Conservation (phyloP, 2,113 vertebrate species). For the Smithornis capensis region DNA sequence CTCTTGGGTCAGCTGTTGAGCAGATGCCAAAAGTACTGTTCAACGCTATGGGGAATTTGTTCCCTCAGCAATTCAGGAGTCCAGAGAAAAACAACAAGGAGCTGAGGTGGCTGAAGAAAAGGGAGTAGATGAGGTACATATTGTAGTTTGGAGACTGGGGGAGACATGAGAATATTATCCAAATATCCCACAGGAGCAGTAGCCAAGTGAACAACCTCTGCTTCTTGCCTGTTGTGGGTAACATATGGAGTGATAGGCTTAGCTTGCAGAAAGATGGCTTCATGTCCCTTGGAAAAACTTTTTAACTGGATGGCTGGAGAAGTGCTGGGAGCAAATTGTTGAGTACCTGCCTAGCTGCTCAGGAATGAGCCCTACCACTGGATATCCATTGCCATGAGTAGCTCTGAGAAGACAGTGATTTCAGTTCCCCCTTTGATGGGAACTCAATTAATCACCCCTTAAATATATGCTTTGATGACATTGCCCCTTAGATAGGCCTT, state of each 20-base stretch:
- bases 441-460: neutral
- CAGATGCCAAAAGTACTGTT: neutral
- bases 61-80: neutral
- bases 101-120: neutral
- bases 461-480: neutral
- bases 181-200: neutral
- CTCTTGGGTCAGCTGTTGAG: neutral
- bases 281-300: neutral
- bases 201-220: neutral
- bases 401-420: neutral
- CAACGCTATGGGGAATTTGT: neutral
- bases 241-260: neutral
- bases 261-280: neutral
- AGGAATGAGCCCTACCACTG: neutral
- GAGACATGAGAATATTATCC: neutral
- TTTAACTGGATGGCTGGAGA: neutral
- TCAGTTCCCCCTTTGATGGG: neutral
- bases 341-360: neutral
- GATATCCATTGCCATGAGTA: neutral
- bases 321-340: neutral
- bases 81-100: neutral
- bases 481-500: neutral
- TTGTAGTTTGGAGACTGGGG: neutral
- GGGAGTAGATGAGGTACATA: neutral
- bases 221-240: neutral